phyloP scores from a whole-genome alignment of 2,797 vertebrate species.

The Amblyraja radiata region DNA sequence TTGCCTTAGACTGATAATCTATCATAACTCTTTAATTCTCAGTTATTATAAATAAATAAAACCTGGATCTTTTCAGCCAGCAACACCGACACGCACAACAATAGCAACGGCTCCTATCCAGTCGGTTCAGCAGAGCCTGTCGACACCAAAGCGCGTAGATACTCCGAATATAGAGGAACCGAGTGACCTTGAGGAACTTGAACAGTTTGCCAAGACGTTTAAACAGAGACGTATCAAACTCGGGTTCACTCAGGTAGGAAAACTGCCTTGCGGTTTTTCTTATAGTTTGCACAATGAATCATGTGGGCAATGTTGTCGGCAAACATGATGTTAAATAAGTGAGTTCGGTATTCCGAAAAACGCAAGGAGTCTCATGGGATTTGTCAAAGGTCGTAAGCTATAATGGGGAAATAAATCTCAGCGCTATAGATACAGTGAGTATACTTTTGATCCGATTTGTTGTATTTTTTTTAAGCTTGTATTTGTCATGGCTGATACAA shows the following conservation, averaged over 20 bases:
- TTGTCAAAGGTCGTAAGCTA: too few species aligned
- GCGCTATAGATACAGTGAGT: too few species aligned
- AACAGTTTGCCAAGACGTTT: slow-evolving; percentile 99
- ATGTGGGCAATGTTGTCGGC: neutral
- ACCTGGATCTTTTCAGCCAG: slow-evolving; percentile 67
- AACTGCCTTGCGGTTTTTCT: neutral
- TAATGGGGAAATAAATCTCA: too few species aligned
- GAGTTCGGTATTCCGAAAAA: too few species aligned
- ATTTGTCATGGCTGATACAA: too few species aligned
- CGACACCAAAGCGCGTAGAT: slow-evolving; percentile 92
- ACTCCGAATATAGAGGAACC: slow-evolving; percentile 95
- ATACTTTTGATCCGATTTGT: too few species aligned
- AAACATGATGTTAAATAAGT: neutral
- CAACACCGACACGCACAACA: slow-evolving; percentile 87
- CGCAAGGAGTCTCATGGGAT: too few species aligned
- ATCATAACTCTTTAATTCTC: neutral
- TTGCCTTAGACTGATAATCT: neutral
- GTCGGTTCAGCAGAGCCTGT: slow-evolving; percentile 87
- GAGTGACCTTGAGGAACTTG: slow-evolving; percentile 97
- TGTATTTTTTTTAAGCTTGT: too few species aligned
- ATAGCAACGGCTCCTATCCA: slow-evolving; percentile 88
- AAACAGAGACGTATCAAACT: slow-evolving; percentile 99
- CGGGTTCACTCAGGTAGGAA: slow-evolving; percentile 93
- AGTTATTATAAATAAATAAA: neutral
- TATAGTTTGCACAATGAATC: neutral